Conservation (phyloP, 2,113 vertebrate species). For the Peucedramus taeniatus region DNA sequence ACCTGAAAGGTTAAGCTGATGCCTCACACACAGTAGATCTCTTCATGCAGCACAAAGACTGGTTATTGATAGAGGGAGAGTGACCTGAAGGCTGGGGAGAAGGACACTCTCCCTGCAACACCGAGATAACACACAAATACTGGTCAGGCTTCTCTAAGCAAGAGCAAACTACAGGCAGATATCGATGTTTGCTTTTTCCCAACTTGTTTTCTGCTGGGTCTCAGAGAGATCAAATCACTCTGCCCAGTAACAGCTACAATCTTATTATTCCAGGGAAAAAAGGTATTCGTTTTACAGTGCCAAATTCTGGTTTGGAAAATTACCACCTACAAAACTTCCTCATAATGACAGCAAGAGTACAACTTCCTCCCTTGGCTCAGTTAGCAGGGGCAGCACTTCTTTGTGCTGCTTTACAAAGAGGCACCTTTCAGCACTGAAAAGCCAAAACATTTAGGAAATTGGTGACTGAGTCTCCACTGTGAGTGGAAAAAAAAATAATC, state of each 20-base stretch:
- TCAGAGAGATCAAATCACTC: neutral
- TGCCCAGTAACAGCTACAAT: neutral
- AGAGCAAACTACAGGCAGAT: neutral
- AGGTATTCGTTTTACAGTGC: neutral
- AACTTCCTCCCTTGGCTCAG: neutral
- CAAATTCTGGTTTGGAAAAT: slow-evolving; percentile 21
- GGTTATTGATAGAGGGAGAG: neutral
- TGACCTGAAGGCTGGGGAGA: neutral
- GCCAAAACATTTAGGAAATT: neutral
- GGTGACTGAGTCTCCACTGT: neutral
- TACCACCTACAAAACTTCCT: neutral
- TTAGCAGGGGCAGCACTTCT: neutral
- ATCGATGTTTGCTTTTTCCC: neutral
- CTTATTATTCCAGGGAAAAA: neutral
- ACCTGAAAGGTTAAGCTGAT: neutral
- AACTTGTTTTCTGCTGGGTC: neutral
- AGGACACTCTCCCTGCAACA: neutral
- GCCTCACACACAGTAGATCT: neutral
- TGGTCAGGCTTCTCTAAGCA: neutral
- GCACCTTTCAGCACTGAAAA: neutral
- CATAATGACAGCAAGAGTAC: neutral
- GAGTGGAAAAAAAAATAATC: neutral
- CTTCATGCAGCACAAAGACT: neutral
- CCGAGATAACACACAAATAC: neutral
- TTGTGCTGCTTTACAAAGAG: neutral